Conservation (phyloP, 30 jellyfish, hydroid and myxozoan genomes). For the Sanderia malayensis region DNA sequence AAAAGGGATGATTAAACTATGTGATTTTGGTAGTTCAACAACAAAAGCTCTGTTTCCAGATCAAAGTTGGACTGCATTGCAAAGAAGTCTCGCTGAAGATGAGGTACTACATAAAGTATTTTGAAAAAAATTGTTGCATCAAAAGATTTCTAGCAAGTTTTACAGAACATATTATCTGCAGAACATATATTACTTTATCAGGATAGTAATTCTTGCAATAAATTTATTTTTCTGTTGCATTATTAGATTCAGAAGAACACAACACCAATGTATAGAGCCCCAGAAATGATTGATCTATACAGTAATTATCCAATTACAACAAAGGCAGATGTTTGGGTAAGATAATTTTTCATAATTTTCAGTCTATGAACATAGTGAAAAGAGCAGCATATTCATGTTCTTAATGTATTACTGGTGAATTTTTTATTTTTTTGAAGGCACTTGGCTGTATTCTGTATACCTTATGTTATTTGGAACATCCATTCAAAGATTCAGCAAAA, state of each 20-base stretch:
- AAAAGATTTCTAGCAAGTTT: no score
- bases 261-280: constrained; percentile 96
- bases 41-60: constrained; percentile 74
- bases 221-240: not conserved
- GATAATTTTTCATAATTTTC: not conserved
- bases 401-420: no score
- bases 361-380: not conserved
- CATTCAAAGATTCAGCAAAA: constrained; percentile 88
- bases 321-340: constrained; percentile 97
- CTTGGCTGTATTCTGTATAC: constrained; percentile 79
- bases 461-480: constrained; percentile 83
- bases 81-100: constrained; percentile 90
- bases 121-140: no score
- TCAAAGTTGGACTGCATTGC: constrained; percentile 83
- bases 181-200: no score
- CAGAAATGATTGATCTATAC: constrained; percentile 91
- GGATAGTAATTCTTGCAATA: no score
- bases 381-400: not conserved
- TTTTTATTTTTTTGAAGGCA: constrained; percentile 66
- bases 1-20: constrained; percentile 82
- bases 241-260: constrained; percentile 84
- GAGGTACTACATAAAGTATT: no score
- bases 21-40: constrained; percentile 97
- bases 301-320: constrained; percentile 74
- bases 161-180: no score